Evolutionary conservation across 2,888 invertebrate genomes (phyloP), one percentile per base, ranked within the genome.

Genomic region (Hermaeophaga mercurialis): DNA sequence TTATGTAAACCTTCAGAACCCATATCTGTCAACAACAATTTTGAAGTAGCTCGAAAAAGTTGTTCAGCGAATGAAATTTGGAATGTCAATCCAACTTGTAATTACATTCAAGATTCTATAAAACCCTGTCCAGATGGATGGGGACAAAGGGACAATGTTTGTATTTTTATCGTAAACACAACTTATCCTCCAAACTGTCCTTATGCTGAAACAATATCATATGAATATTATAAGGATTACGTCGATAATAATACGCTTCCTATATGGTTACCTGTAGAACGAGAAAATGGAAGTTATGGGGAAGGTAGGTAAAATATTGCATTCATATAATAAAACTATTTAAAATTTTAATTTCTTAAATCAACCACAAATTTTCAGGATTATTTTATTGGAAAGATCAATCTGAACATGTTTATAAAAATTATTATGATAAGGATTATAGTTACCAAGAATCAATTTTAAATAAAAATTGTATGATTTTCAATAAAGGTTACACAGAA

Each of bases 181-280:
- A 55, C 50, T 3, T 70, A 59, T 54, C 69, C 70, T 17, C 62
- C 64, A 5, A 22, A 57, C 17, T 69, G 70, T 59, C 67, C 67
- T 0, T 68, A 65, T 33, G 53, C 56, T 18, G 66, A 63, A 34
- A 58, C 46, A 6, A 18, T 69, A 11, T 43, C 58, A 7, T 70
- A 67, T 59, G 54, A 53, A 15, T 38, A 53, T 24, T 69, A 69
- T 55, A 22, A 59, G 8, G 43, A 60, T 9, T 14, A 43, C 8
- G 28, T 61, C 8, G 33, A 54, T 15, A 7, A 19, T n/a, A n/a
- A 34, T 15, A 7, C 24, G 2, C 33, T 58, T 26, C 65, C 68
- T 0, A 54, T 70, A 39, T 71, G 71, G 71, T 64, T 71, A 63
- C 71, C 71, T 7, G 59, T 70, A 1, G 17, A 38, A 24, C 56